These are phyloP conservation scores for Mnemiopsis leidyi DNA, from an alignment of 37 sponge, comb jelly and placozoan genomes.

Conservation along the genomic window DNA sequence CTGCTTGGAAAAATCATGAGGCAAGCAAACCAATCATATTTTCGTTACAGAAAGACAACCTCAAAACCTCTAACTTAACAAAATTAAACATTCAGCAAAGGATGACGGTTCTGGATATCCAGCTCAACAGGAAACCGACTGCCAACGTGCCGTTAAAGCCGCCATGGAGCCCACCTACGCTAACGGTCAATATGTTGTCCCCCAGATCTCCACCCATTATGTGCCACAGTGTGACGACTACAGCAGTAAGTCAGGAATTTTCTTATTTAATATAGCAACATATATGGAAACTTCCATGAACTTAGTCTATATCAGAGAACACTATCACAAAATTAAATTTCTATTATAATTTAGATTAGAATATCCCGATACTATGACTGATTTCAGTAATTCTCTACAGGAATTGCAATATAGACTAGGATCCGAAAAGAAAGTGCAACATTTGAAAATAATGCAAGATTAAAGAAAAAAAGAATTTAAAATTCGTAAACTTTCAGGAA, in stretches of 20 bases:
- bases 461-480: not conserved
- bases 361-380: too few species aligned
- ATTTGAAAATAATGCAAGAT: too few species aligned
- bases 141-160: not conserved
- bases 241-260: not conserved
- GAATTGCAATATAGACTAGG: too few species aligned
- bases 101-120: not conserved
- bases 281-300: not conserved
- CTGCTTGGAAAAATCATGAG: too few species aligned
- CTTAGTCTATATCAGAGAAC: not conserved
- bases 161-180: slow-evolving; percentile 7
- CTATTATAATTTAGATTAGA: too few species aligned
- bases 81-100: too few species aligned
- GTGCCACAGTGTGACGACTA: slow-evolving; percentile 11
- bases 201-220: slow-evolving; percentile 13
- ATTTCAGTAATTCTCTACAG: too few species aligned
- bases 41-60: too few species aligned
- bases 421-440: too few species aligned
- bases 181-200: not conserved
- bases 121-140: not conserved
- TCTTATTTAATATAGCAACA: not conserved
- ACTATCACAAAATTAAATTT: too few species aligned
- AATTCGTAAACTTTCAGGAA: not conserved
- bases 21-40: too few species aligned
- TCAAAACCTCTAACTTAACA: too few species aligned